These are phyloP conservation scores for Bombus superbus DNA, from an alignment of 1,140 invertebrate genomes.

Conservation along the genomic window DNA sequence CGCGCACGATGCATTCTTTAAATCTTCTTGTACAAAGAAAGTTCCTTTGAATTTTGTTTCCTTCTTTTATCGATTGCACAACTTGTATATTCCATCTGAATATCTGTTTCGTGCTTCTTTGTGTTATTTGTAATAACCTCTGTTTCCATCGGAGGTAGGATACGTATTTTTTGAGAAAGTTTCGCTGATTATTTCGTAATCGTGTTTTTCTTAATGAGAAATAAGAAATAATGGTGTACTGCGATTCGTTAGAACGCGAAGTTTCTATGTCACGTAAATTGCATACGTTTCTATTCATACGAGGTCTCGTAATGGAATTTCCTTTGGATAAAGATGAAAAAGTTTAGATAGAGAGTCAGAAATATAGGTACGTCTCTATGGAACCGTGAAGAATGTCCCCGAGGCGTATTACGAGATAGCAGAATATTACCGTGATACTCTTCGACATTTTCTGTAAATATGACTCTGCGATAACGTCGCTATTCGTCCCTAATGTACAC, in stretches of 20 bases:
- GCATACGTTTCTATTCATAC: not conserved
- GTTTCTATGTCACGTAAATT: not conserved
- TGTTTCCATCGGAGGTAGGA: not conserved
- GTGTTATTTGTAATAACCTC: too few species aligned
- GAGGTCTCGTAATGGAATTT: constrained; percentile 4
- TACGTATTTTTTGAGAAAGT: not conserved
- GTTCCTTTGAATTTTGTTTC: not conserved
- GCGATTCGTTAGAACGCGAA: not conserved
- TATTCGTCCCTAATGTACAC: not conserved
- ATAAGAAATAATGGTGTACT: not conserved
- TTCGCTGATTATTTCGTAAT: not conserved
- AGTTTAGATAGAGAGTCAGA: not conserved
- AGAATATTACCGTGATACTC: constrained; percentile 8
- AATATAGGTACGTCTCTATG: not conserved
- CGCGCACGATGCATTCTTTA: not conserved
- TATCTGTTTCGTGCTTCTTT: not conserved
- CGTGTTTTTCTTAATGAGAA: not conserved
- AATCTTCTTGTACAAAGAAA: not conserved
- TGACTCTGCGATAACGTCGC: not conserved
- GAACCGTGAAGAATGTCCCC: not conserved
- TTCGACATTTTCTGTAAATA: constrained; percentile 8
- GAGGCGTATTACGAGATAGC: not conserved
- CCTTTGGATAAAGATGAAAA: not conserved
- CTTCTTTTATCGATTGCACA: too few species aligned
- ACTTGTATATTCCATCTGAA: too few species aligned